Conservation (phyloP, 1,140 invertebrate species). For the Diuraphis noxia region DNA sequence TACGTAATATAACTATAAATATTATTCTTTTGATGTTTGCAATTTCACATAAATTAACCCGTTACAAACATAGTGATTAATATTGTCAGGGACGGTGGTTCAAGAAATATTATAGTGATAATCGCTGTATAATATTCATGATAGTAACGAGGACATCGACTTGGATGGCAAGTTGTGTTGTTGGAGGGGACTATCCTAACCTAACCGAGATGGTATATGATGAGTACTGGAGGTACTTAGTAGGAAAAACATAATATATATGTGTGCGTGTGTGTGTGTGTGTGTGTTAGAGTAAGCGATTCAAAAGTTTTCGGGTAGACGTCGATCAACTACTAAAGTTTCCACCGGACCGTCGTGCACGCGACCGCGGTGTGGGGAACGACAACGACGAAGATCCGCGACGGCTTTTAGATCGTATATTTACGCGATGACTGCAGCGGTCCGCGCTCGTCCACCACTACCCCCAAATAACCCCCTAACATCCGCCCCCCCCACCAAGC, state of each 20-base stretch:
- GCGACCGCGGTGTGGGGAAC: background rate
- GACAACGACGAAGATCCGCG: background rate
- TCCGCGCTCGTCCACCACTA: background rate
- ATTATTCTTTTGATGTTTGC: background rate
- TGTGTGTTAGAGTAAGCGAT: background rate
- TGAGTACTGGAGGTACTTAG: background rate
- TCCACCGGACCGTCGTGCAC: background rate
- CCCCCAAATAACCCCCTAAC: background rate
- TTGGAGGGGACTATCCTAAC: too few relatives aligned
- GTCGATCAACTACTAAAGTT: conserved; percentile 42
- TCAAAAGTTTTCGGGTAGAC: conserved; percentile 30
- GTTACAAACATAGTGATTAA: background rate
- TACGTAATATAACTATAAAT: background rate
- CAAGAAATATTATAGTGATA: background rate
- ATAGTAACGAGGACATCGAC: background rate
- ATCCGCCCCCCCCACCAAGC: background rate
- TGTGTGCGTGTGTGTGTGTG: background rate
- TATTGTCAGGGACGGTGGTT: background rate
- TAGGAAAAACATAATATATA: background rate
- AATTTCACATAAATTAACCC: background rate
- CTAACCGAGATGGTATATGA: too few relatives aligned
- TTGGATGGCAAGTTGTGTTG: background rate
- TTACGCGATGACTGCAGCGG: background rate
- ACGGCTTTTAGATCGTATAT: background rate
- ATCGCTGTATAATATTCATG: background rate